phyloP scores from a whole-genome alignment of 2,888 invertebrate species.

The Patella caerulea region DNA sequence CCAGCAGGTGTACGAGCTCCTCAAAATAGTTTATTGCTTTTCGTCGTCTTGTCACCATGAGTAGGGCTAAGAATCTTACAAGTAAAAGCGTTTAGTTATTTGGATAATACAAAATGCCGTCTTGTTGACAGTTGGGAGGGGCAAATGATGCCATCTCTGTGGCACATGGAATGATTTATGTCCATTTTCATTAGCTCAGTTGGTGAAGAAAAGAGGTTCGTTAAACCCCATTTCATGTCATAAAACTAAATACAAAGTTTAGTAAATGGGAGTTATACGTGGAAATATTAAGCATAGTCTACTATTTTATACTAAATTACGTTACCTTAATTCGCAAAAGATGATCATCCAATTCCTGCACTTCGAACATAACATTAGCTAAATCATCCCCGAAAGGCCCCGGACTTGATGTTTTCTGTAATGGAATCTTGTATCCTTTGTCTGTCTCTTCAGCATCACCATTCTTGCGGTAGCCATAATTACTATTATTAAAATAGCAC shows the following conservation, averaged over 20 bases:
- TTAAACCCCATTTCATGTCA: too few relatives aligned
- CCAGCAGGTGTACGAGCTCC: background rate
- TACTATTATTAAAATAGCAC: conserved; percentile 35
- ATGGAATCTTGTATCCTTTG: conserved; percentile 36
- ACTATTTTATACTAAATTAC: background rate
- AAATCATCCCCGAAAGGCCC: conserved; percentile 37
- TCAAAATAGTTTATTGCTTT: background rate
- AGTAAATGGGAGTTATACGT: too few relatives aligned
- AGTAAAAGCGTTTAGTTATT: too few relatives aligned
- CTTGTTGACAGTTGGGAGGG: too few relatives aligned
- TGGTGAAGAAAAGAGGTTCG: too few relatives aligned
- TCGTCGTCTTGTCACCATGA: too few relatives aligned
- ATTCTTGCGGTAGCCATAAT: conserved; percentile 46
- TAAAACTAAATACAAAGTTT: too few relatives aligned
- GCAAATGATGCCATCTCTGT: too few relatives aligned
- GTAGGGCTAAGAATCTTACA: too few relatives aligned
- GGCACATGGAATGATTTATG: too few relatives aligned
- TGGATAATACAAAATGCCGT: too few relatives aligned
- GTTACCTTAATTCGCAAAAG: conserved; percentile 49
- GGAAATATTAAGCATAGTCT: background rate
- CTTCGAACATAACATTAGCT: conserved; percentile 38
- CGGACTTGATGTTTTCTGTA: conserved; percentile 35
- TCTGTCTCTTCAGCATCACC: conserved; percentile 31
- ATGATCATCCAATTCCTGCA: conserved; percentile 43
- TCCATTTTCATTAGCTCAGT: too few relatives aligned